Conservation (phyloP, 1,140 invertebrate species). For the Scylla paramamosain region DNA sequence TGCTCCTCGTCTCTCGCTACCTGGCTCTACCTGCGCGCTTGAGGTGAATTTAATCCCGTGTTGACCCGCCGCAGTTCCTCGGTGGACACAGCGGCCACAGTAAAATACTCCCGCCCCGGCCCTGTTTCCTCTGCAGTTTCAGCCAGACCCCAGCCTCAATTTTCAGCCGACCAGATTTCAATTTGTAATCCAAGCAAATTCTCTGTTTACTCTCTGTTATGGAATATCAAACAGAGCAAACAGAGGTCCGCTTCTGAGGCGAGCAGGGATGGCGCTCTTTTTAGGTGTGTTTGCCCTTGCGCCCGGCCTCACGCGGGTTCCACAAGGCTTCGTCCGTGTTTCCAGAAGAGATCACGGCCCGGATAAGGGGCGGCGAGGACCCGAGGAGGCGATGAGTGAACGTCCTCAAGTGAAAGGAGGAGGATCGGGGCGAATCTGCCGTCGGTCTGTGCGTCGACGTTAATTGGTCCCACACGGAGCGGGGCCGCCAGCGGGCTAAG, state of each 20-base stretch:
- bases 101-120: neutral
- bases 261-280: slow-evolving; percentile 73
- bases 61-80: neutral
- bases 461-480: slow-evolving; percentile 76
- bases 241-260: slow-evolving; percentile 74
- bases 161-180: slow-evolving; percentile 76
- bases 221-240: slow-evolving; percentile 77
- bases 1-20: neutral
- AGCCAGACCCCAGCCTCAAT: slow-evolving; percentile 71
- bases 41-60: neutral
- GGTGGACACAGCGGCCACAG: neutral
- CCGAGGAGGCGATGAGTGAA: slow-evolving; percentile 49
- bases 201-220: slow-evolving; percentile 76
- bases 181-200: slow-evolving; percentile 76
- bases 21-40: neutral
- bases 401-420: slow-evolving; percentile 65
- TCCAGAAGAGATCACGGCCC: slow-evolving; percentile 70
- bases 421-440: slow-evolving; percentile 60
- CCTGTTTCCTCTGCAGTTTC: slow-evolving; percentile 62
- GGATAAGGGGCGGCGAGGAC: slow-evolving; percentile 43
- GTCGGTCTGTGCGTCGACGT: slow-evolving; percentile 65
- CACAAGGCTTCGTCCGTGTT: slow-evolving; percentile 71
- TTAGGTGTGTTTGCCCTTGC: slow-evolving; percentile 74
- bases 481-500: slow-evolving; percentile 72
- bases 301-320: slow-evolving; percentile 62